A percentile compares a stretch with the other conserved stretches of the same genome.
phyloP scores from a whole-genome alignment of 2,113 vertebrate genomes.

The Pteropus alecto region DNA sequence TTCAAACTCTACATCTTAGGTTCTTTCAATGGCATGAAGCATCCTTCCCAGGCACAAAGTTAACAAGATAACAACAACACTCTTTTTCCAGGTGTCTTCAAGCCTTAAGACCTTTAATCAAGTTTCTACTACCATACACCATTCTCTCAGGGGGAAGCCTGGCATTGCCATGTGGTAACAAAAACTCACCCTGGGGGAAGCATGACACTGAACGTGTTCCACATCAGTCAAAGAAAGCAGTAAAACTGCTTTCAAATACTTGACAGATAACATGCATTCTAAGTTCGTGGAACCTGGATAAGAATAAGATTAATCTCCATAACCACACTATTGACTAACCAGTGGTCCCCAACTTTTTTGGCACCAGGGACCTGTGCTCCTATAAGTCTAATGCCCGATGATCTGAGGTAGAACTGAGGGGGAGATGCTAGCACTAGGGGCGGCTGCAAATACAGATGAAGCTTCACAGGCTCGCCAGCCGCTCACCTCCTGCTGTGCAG shows the following conservation, averaged over 20 bases:
- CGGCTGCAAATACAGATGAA: too few relatives aligned
- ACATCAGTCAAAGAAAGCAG: not conserved
- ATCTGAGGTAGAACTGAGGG: too few relatives aligned
- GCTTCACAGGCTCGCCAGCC: too few relatives aligned
- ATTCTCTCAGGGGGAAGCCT: not conserved
- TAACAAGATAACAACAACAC: not conserved
- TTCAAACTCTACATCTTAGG: not conserved
- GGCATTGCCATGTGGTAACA: not conserved
- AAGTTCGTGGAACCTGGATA: not conserved
- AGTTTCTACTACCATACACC: not conserved
- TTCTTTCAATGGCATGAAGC: not conserved
- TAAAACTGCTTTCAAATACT: not conserved
- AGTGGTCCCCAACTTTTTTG: too few relatives aligned
- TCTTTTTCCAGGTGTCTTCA: not conserved
- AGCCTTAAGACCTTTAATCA: not conserved
- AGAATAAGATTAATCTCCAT: not conserved
- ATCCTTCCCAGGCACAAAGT: not conserved
- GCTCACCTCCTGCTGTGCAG: too few relatives aligned
- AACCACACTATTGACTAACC: not conserved
- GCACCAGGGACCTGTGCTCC: too few relatives aligned
- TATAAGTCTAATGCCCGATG: too few relatives aligned
- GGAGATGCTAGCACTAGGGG: too few relatives aligned
- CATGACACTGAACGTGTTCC: not conserved
- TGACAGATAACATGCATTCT: not conserved
- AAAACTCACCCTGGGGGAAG: not conserved